phyloP scores from a whole-genome alignment of 2,797 vertebrate genomes.

The Spheniscus humboldti region DNA sequence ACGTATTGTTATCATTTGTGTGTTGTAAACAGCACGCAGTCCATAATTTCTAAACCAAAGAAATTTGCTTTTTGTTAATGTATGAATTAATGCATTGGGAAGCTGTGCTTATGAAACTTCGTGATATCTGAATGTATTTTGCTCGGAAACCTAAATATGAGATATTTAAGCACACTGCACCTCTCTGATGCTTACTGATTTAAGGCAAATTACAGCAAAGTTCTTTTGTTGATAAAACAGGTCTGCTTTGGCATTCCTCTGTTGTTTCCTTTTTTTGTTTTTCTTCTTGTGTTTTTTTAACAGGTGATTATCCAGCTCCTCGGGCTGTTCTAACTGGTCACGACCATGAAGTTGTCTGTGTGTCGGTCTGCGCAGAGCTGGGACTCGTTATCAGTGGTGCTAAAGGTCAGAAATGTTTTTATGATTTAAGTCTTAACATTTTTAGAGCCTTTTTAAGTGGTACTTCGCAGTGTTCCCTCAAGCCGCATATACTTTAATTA shows the following conservation, averaged over 20 bases:
- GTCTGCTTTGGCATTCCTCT: neutral
- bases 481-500: neutral
- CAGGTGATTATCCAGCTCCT: constrained; percentile 96
- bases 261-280: neutral
- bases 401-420: constrained; percentile 85
- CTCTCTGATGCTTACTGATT: neutral
- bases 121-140: neutral
- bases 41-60: neutral
- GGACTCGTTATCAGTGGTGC: constrained; percentile 97
- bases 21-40: neutral
- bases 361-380: constrained; percentile 95
- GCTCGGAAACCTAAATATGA: neutral
- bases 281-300: neutral
- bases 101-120: neutral
- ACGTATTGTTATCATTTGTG: neutral
- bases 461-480: neutral
- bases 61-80: neutral
- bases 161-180: neutral
- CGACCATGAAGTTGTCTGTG: constrained; percentile 95
- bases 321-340: constrained; percentile 95
- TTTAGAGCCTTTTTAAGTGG: neutral
- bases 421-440: neutral
- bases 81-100: neutral
- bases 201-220: neutral
- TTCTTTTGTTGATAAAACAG: neutral